phyloP scores from a whole-genome alignment of 2,888 invertebrate species.

The Phania funesta region DNA sequence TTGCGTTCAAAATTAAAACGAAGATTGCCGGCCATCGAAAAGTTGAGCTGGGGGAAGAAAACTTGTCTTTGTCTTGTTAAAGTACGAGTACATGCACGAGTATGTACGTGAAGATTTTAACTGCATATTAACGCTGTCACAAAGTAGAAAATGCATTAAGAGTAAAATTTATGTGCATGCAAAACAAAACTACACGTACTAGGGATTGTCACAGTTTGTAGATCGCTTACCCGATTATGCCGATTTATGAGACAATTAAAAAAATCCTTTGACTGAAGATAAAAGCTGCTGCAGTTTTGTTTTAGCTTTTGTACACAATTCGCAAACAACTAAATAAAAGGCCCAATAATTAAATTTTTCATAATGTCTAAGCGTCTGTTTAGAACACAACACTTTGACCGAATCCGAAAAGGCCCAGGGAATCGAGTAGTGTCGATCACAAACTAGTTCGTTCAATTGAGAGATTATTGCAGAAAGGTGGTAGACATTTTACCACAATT shows the following conservation, averaged over 20 bases:
- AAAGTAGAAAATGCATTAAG: constrained; percentile 7
- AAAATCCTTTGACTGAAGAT: neutral
- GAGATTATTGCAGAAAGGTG: too few relatives aligned
- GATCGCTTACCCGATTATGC: neutral
- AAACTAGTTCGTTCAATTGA: too few relatives aligned
- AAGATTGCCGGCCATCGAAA: constrained; percentile 9
- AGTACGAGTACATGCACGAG: constrained; percentile 2
- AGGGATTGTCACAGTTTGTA: constrained; percentile 32
- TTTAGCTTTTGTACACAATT: neutral
- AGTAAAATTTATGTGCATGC: neutral
- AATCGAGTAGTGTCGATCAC: too few relatives aligned
- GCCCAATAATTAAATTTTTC: too few relatives aligned
- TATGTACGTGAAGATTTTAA: constrained; percentile 15
- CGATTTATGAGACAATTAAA: neutral
- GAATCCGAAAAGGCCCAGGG: too few relatives aligned
- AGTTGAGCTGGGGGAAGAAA: constrained; percentile 29
- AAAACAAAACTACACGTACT: constrained; percentile 19
- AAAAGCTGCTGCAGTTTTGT: neutral
- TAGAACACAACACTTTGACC: too few relatives aligned
- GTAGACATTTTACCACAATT: too few relatives aligned
- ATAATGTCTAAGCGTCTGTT: too few relatives aligned
- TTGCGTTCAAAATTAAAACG: neutral
- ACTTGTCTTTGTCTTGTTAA: constrained; percentile 36
- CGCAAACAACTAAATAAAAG: too few relatives aligned
- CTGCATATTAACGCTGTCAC: constrained; percentile 16